These are phyloP conservation scores for Chionomys nivalis DNA, from an alignment of 2,113 vertebrate species.

Conservation along the genomic window DNA sequence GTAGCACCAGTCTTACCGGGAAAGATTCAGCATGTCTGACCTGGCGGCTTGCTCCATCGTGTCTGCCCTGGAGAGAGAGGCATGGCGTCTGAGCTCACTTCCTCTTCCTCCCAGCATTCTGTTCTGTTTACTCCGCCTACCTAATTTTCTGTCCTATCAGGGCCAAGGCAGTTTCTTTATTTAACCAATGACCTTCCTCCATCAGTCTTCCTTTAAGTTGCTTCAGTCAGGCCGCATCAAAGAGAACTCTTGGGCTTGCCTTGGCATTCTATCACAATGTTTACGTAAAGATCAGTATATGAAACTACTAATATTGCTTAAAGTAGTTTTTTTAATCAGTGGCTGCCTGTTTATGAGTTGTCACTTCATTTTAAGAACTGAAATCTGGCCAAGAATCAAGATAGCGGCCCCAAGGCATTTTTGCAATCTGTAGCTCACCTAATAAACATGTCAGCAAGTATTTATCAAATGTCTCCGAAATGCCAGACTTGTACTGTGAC, in stretches of 20 bases:
- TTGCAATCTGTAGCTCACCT: background rate
- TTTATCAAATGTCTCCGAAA: background rate
- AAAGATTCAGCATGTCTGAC: no score
- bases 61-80: no score
- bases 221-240: background rate
- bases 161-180: no score
- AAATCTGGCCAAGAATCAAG: slow-evolving; percentile 20
- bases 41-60: no score
- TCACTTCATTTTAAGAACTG: slow-evolving; percentile 1
- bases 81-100: no score
- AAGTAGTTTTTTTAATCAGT: background rate
- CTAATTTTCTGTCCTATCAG: no score
- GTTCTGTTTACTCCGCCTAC: no score
- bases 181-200: no score
- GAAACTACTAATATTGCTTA: background rate
- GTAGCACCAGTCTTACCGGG: no score
- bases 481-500: background rate
- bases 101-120: no score
- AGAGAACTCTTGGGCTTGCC: background rate
- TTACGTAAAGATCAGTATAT: slow-evolving; percentile 38
- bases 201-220: background rate
- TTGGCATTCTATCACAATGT: background rate
- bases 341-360: background rate
- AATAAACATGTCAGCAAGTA: background rate
- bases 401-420: background rate